Evolutionary conservation across 2,113 vertebrate species (phyloP).

Genomic region (Andinoacara biseriatus): DNA sequence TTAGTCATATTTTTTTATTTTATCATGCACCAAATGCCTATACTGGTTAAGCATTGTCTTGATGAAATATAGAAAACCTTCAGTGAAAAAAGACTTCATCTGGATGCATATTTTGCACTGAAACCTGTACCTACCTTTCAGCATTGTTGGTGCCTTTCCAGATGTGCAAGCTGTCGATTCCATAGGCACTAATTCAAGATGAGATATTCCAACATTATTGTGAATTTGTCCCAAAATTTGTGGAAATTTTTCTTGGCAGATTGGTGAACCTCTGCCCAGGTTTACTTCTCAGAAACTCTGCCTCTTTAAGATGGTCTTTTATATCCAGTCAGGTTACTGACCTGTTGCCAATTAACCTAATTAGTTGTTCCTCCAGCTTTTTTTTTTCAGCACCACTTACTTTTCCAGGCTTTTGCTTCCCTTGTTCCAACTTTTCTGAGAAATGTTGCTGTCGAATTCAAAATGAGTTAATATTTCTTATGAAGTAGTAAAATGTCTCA

Average conservation of each 20-base stretch:
- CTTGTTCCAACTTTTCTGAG: not conserved
- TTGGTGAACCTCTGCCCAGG: not conserved
- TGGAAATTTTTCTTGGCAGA: not conserved
- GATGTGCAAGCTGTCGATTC: too few relatives aligned
- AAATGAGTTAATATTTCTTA: not conserved
- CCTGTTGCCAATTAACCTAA: not conserved
- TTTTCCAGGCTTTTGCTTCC: not conserved
- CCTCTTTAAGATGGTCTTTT: not conserved
- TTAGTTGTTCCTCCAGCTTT: not conserved
- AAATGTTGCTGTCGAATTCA: not conserved
- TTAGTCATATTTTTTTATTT: too few relatives aligned
- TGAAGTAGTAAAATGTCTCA: not conserved
- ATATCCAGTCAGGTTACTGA: not conserved
- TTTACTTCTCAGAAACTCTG: not conserved
- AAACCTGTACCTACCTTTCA: not conserved
- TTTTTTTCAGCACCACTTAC: not conserved
- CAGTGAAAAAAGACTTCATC: not conserved
- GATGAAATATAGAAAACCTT: not conserved
- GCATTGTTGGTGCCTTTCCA: not conserved
- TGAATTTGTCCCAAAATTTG: not conserved
- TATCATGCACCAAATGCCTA: too few relatives aligned
- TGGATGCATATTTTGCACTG: not conserved
- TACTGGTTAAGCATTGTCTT: too few relatives aligned
- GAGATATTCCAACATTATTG: rapidly evolving
- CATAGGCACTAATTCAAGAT: not conserved